These are phyloP conservation scores for Orientallactaga sibirica DNA, from an alignment of 2,797 vertebrate species.

Conservation along the genomic window DNA sequence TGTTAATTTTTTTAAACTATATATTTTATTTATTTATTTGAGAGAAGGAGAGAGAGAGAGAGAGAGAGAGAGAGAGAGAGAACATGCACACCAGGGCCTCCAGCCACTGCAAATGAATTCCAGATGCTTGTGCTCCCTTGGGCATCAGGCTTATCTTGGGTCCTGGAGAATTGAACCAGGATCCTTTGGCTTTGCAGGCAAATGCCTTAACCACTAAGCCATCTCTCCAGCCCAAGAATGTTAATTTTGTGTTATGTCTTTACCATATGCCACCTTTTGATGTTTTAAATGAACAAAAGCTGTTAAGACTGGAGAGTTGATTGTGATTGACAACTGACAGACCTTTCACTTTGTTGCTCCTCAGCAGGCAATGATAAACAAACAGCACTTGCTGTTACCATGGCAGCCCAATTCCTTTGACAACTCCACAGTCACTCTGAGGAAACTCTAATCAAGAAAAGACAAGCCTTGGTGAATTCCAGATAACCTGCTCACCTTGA, in stretches of 20 bases:
- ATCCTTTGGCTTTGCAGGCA: no score
- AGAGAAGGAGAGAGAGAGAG: no score
- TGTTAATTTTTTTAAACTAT: neutral
- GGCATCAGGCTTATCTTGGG: no score
- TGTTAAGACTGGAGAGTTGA: neutral
- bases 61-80: no score
- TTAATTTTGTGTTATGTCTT: neutral
- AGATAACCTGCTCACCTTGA: neutral
- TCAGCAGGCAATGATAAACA: neutral
- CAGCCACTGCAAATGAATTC: no score
- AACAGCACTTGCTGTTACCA: neutral
- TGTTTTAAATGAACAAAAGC: neutral
- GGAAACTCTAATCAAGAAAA: neutral
- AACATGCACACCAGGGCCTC: no score
- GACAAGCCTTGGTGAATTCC: neutral
- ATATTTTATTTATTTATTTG: no score
- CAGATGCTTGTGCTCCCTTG: no score
- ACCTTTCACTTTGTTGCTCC: neutral
- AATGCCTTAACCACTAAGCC: no score
- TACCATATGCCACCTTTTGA: neutral
- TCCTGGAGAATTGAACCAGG: no score
- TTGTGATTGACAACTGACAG: neutral
- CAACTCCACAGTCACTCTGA: neutral
- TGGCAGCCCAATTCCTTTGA: neutral
- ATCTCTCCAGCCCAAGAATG: neutral